Evolutionary conservation across 2,888 invertebrate species (phyloP).

Genomic region (Parochlus steinenii): DNA sequence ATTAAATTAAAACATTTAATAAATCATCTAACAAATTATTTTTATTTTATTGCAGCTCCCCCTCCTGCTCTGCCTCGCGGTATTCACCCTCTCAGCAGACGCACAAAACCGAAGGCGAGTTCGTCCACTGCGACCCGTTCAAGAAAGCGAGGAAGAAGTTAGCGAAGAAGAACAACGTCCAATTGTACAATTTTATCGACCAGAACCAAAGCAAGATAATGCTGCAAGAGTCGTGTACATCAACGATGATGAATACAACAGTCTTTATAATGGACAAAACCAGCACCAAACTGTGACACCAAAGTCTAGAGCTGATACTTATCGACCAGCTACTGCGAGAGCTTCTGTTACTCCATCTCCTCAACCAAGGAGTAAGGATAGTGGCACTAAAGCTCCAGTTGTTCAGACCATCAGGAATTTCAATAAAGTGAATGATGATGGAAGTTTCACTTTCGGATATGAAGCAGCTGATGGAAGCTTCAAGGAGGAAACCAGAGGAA

Average conservation of each 20-base stretch:
- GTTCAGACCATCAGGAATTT: slow-evolving; percentile 72
- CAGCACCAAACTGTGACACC: slow-evolving; percentile 24
- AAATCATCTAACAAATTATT: too few relatives aligned
- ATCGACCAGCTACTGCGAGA: slow-evolving; percentile 16
- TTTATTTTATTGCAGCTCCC: too few relatives aligned
- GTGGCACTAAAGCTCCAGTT: slow-evolving; percentile 45
- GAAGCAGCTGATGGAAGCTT: slow-evolving; percentile 74
- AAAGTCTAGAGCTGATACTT: slow-evolving; percentile 16
- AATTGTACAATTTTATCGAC: slow-evolving; percentile 28
- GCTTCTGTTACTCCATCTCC: slow-evolving; percentile 21
- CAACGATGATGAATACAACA: slow-evolving; percentile 31
- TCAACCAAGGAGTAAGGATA: slow-evolving; percentile 36
- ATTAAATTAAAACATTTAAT: too few relatives aligned
- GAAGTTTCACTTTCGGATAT: slow-evolving; percentile 43
- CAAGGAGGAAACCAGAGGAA: slow-evolving; percentile 72
- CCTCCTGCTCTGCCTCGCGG: neutral
- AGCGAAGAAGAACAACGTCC: slow-evolving; percentile 26
- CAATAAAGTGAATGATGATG: slow-evolving; percentile 52
- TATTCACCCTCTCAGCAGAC: slow-evolving; percentile 2
- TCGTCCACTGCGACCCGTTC: slow-evolving; percentile 5
- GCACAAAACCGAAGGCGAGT: slow-evolving; percentile 6
- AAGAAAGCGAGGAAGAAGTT: slow-evolving; percentile 6
- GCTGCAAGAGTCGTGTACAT: slow-evolving; percentile 26
- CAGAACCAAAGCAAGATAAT: slow-evolving; percentile 23
- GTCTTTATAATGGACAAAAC: slow-evolving; percentile 31